These are phyloP conservation scores for Melanophora roralis DNA, from an alignment of 2,888 invertebrate genomes.

Conservation along the genomic window DNA sequence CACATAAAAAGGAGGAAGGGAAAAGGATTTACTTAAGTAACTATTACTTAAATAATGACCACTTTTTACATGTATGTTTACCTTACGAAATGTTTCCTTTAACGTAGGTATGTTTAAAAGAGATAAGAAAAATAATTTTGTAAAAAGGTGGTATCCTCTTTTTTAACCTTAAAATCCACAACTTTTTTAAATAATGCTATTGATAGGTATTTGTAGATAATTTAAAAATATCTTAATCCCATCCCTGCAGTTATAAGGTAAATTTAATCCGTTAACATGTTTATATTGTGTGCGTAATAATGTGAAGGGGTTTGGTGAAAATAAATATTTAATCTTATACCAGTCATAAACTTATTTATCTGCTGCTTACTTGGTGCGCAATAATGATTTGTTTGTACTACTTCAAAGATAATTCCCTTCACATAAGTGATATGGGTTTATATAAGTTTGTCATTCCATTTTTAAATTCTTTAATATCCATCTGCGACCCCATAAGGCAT, in stretches of 20 bases:
- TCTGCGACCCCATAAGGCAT: too few species aligned
- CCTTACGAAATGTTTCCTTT: neutral
- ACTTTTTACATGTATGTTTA: neutral
- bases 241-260: conserved; percentile 11
- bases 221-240: conserved; percentile 18
- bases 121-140: conserved; percentile 14
- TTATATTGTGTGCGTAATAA: conserved; percentile 8
- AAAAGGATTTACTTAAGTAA: neutral
- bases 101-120: neutral
- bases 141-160: conserved; percentile 13
- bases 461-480: too few species aligned
- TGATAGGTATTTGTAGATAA: conserved; percentile 1
- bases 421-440: too few species aligned
- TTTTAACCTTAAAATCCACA: conserved; percentile 37
- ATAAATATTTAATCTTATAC: conserved; percentile 67
- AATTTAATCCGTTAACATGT: conserved; percentile 35
- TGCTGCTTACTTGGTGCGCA: conserved; percentile 24
- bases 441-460: too few species aligned
- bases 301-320: conserved; percentile 39
- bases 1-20: neutral
- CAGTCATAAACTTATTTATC: conserved; percentile 38
- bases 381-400: conserved; percentile 31
- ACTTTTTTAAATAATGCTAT: conserved; percentile 15
- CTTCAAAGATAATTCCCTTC: neutral
- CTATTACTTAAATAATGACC: conserved; percentile 37